Evolutionary conservation across 2,113 vertebrate species (phyloP).

Genomic region (Spilogale gracilis): DNA sequence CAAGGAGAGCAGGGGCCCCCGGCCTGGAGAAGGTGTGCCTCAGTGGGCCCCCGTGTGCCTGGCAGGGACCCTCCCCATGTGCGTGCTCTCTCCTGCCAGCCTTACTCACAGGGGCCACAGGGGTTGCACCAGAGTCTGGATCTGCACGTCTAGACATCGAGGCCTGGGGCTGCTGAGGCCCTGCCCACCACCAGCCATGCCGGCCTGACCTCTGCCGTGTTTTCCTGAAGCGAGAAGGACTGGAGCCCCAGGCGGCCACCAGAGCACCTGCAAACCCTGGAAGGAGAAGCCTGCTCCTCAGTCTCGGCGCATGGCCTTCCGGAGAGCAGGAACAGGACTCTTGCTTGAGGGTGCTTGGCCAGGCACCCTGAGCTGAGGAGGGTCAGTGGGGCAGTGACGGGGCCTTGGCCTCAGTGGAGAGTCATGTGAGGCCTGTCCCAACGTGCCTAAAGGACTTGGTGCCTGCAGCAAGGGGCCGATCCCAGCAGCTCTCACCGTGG

Average conservation of each 20-base stretch:
- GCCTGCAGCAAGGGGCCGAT: not conserved
- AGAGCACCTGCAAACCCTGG: not conserved
- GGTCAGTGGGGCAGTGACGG: rapidly evolving
- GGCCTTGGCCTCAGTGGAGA: not conserved
- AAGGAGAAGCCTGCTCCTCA: not conserved
- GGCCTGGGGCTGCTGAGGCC: not conserved
- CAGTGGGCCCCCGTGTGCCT: not conserved
- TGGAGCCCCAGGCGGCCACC: not conserved
- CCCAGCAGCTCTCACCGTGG: not conserved
- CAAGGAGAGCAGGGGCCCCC: not conserved
- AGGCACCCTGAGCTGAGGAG: not conserved
- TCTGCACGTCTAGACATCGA: rapidly evolving
- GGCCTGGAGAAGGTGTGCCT: not conserved
- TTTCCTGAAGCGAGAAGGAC: not conserved
- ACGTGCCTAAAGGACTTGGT: not conserved
- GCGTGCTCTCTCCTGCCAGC: not conserved
- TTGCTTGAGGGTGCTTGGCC: no score
- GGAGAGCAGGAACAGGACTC: not conserved
- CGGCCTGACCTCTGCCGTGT: not conserved
- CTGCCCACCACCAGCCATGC: rapidly evolving
- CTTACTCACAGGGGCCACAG: not conserved
- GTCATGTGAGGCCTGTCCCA: not conserved
- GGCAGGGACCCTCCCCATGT: not conserved
- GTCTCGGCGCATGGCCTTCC: not conserved
- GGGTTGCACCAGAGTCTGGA: not conserved